Percentiles rank a stretch among this genome's conserved stretches.
These are phyloP conservation scores for Dascillus cervinus DNA, from an alignment of 2,888 invertebrate genomes.

Conservation along the genomic window DNA sequence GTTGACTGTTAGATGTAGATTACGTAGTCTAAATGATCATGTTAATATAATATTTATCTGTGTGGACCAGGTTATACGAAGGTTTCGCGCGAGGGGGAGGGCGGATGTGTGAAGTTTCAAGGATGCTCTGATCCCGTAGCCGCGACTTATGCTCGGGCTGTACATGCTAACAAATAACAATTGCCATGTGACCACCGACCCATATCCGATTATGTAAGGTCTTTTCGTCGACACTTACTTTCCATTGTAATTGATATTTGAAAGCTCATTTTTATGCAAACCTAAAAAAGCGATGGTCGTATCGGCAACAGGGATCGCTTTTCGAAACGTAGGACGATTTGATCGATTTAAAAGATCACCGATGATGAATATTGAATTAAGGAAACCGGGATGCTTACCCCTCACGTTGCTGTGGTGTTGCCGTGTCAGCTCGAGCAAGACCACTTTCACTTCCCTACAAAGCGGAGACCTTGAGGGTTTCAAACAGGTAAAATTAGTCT, in stretches of 20 bases:
- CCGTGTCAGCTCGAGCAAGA: conserved; percentile 41
- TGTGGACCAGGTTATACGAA: conserved; percentile 9
- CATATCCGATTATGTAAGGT: conserved; percentile 36
- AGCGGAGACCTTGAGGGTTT: conserved; percentile 44
- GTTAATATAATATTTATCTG: no score
- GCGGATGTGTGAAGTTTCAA: conserved; percentile 33
- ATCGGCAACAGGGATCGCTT: no score
- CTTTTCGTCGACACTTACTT: conserved; percentile 23
- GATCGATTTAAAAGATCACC: conserved; percentile 2
- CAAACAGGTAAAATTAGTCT: conserved; percentile 46
- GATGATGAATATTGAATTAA: background rate
- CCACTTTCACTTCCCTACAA: conserved; percentile 46
- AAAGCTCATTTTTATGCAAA: no score
- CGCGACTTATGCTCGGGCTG: conserved; percentile 25
- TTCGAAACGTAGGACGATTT: no score
- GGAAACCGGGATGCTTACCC: background rate
- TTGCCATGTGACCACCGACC: conserved; percentile 31
- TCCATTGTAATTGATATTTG: no score
- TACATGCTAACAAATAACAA: conserved; percentile 27
- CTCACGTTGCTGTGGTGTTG: conserved; percentile 6
- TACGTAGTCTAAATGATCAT: no score
- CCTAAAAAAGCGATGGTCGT: no score
- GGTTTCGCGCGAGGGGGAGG: conserved; percentile 20
- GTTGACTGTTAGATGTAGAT: no score
- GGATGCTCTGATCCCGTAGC: conserved; percentile 30